A percentile compares a stretch with the other conserved stretches of the same genome.
phyloP scores from a whole-genome alignment of 2,113 vertebrate species.

The Anser cygnoides region DNA sequence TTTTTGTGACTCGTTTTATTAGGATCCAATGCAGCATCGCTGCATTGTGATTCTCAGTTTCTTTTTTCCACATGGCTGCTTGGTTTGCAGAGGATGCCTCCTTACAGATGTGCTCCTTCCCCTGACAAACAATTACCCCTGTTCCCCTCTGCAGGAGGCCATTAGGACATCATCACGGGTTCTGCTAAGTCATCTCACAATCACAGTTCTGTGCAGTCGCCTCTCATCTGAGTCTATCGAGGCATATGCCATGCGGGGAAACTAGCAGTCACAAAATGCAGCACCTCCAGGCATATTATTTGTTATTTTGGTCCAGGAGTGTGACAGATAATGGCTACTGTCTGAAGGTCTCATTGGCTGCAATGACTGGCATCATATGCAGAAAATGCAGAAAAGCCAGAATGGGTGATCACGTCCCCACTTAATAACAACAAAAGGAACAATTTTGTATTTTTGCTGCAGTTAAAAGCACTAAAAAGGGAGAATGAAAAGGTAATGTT shows the following conservation, averaged over 20 bases:
- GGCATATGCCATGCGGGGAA: constrained; percentile 72
- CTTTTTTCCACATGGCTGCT: constrained; percentile 76
- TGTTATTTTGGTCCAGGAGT: constrained; percentile 76
- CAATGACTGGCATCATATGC: constrained; percentile 47
- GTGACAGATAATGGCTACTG: constrained; percentile 74
- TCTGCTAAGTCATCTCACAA: constrained; percentile 83
- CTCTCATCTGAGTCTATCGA: constrained; percentile 74
- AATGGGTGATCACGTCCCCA: constrained; percentile 11
- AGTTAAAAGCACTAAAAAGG: constrained; percentile 26
- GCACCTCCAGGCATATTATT: constrained; percentile 77
- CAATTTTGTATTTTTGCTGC: constrained; percentile 42
- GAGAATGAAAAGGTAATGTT: constrained; percentile 17
- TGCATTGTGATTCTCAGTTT: constrained; percentile 31
- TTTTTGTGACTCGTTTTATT: neutral
- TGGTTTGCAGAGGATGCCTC: constrained; percentile 71
- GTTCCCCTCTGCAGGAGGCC: constrained; percentile 75
- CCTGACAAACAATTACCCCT: constrained; percentile 82
- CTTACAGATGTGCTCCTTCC: constrained; percentile 76
- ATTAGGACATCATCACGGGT: constrained; percentile 80
- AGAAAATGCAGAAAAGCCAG: constrained; percentile 40
- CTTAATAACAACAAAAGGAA: neutral
- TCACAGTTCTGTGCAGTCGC: constrained; percentile 79
- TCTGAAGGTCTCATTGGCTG: constrained; percentile 60
- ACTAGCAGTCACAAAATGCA: constrained; percentile 70
- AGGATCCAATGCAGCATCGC: neutral